Base-by-base conservation (phyloP, 2,888 invertebrate species). In the Eupithecia pulchellata region DNA sequence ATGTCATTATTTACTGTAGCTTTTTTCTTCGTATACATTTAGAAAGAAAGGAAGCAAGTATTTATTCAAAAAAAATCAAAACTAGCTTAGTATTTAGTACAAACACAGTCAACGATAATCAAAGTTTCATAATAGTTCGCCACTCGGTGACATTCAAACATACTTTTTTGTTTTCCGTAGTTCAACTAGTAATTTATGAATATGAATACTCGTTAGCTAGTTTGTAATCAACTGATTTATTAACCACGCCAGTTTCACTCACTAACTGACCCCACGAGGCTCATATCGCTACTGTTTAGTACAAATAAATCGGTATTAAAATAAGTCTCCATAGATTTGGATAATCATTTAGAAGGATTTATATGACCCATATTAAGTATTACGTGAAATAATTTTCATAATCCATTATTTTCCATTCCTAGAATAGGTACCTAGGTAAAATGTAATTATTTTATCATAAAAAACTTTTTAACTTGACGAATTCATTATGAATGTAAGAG, bases 141-240 rank as follows among this genome's bases (percentile, higher is more conserved):
- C 39, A 30, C 57, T 39, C 32, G 13, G 39, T 58, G 27, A 58
- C 57, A 58, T 32, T 32, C 42, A 39, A 34, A 34, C 64, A 29
- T 8, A 36, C 58, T 71, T 67, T 39, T 67, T 67, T 71, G 57
- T 57, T 34, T 36, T 58, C 32, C 34, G 61, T 61, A 39, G 61
- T 69, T 62, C 47, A 58, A 60, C 60, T 69, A 47, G 32, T 68
- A 61, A 61, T 72, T 70, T 70, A 75, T 72, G 68, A 64, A 34
- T 72, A 74, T 64, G 47, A 69, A 69, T 55, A 57, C 72, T 69
- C 69, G 76, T 77, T 75, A 72, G 65, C 72, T 70, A 69, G 73
- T 74, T 75, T 75, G 73, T 74, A 74, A 76, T 73, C 71, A 70
- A 75, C 68, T 74, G 72, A 76, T 76, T 75, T 77, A 77, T 75